A percentile compares a stretch with the other conserved stretches of the same genome.
Evolutionary conservation across 2,888 invertebrate genomes (phyloP).

Genomic region (Cephus nigrinus): DNA sequence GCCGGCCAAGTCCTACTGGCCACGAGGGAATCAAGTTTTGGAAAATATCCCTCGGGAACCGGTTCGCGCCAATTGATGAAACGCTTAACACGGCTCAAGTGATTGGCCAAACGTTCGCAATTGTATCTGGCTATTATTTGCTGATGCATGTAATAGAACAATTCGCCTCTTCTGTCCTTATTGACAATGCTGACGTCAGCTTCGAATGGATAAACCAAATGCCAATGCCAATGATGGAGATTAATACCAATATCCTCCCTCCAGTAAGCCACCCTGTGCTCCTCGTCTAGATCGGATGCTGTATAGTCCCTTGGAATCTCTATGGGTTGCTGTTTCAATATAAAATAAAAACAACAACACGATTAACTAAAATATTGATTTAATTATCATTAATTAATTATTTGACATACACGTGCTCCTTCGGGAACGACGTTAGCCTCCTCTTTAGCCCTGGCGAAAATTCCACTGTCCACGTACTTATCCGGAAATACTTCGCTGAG

Average conservation of each 20-base stretch:
- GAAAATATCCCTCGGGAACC: conserved; percentile 84
- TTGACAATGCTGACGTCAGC: conserved; percentile 74
- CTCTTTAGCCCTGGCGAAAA: conserved; percentile 77
- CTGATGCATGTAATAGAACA: conserved; percentile 85
- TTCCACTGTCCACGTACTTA: conserved; percentile 82
- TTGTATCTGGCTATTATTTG: conserved; percentile 81
- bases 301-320: conserved; percentile 81
- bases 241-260: conserved; percentile 88
- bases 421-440: conserved; percentile 73
- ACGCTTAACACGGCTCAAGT: conserved; percentile 73
- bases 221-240: conserved; percentile 94
- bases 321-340: conserved; percentile 70
- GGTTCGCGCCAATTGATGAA: conserved; percentile 76
- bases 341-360: not conserved
- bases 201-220: conserved; percentile 86
- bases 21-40: conserved; percentile 83
- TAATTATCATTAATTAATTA: conserved; percentile 1
- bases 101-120: conserved; percentile 80
- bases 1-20: conserved; percentile 82
- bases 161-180: conserved; percentile 82
- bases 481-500: conserved; percentile 84
- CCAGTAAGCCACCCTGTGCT: conserved; percentile 86
- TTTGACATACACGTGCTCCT: conserved; percentile 72
- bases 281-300: conserved; percentile 79
- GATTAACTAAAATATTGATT: not conserved